Percentiles rank a stretch among this genome's conserved stretches.
These are phyloP conservation scores for Gasterosteus nipponicus DNA, from an alignment of 2,113 vertebrate species.

Conservation along the genomic window DNA sequence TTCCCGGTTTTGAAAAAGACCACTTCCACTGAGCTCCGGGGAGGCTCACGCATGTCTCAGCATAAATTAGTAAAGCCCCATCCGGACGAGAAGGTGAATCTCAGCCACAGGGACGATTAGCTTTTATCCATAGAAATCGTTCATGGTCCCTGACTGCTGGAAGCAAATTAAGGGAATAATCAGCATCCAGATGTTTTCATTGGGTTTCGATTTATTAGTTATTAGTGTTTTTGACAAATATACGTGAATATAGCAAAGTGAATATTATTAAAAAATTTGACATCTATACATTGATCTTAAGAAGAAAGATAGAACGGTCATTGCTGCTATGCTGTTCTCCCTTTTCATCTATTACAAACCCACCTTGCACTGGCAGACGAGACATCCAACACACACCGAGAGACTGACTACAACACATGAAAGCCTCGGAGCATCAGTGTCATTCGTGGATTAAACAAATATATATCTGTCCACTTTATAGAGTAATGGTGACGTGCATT, in stretches of 20 bases:
- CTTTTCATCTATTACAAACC: conserved; percentile 25
- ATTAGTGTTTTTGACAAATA: neutral
- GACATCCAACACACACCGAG: conserved; percentile 37
- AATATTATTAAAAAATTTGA: conserved; percentile 9
- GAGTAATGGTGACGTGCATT: conserved; percentile 40
- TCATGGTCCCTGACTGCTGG: conserved; percentile 55
- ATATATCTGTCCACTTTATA: conserved; percentile 17
- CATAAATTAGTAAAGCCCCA: conserved; percentile 75
- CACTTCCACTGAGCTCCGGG: conserved; percentile 50
- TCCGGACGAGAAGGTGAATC: conserved; percentile 78
- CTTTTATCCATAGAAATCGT: conserved; percentile 68
- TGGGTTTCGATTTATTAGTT: conserved; percentile 28
- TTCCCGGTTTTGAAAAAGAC: conserved; percentile 42
- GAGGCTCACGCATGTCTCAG: conserved; percentile 72
- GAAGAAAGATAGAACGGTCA: conserved; percentile 2
- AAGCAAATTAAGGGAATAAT: conserved; percentile 60
- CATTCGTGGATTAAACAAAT: conserved; percentile 29
- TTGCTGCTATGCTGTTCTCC: conserved; percentile 10
- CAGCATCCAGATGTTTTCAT: conserved; percentile 62
- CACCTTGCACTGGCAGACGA: conserved; percentile 38
- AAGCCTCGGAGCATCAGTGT: conserved; percentile 51
- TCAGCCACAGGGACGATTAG: conserved; percentile 74
- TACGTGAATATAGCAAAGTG: conserved; percentile 13
- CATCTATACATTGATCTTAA: conserved; percentile 10
- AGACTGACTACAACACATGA: conserved; percentile 49